Conservation (phyloP, 2,113 vertebrate genomes). For the Anoplopoma fimbria region DNA sequence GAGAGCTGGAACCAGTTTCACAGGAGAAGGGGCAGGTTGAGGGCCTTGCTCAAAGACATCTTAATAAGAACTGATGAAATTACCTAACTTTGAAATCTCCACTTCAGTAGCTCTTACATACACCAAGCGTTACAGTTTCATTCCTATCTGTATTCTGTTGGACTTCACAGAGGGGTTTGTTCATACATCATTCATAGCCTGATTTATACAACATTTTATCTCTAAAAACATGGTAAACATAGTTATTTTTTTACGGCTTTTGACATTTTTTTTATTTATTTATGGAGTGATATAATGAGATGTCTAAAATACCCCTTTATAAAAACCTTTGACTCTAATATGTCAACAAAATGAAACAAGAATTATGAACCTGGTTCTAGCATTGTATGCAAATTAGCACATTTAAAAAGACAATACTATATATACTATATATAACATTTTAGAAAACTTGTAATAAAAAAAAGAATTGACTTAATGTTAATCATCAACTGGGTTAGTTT, state of each 20-base stretch:
- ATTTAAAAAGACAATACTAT: not conserved
- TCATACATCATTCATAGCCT: not conserved
- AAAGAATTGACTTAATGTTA: not conserved
- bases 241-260: not conserved
- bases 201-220: not conserved
- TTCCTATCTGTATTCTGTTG: not conserved
- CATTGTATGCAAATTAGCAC: not conserved
- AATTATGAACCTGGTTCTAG: too few species aligned
- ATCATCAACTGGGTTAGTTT: too few species aligned
- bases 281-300: not conserved
- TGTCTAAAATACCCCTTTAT: not conserved
- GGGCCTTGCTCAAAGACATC: slow-evolving; percentile 12
- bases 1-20: not conserved
- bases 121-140: too few species aligned
- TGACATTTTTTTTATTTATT: not conserved
- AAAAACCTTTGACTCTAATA: not conserved
- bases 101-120: too few species aligned
- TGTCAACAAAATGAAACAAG: not conserved
- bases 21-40: not conserved
- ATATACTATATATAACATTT: not conserved
- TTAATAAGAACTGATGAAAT: not conserved
- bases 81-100: too few species aligned
- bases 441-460: not conserved
- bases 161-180: not conserved
- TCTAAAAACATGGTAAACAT: not conserved